These are phyloP conservation scores for Sitobion miscanthi DNA, from an alignment of 1,140 invertebrate genomes.

Conservation along the genomic window DNA sequence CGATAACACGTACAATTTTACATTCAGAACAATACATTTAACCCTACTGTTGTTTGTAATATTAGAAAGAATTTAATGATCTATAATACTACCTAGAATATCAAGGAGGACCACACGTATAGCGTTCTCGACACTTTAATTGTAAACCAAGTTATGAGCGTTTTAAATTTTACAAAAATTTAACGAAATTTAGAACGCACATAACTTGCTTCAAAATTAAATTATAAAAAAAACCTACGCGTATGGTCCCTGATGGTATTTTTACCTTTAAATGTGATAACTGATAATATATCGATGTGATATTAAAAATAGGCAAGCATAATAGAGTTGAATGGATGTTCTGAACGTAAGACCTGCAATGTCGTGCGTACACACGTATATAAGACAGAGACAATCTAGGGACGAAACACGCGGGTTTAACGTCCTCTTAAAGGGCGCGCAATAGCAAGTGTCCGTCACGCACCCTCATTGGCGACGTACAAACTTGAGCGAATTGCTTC, in stretches of 20 bases:
- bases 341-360: background rate
- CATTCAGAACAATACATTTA: background rate
- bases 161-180: background rate
- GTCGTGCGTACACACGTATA: background rate
- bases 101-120: background rate
- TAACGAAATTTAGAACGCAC: background rate
- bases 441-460: background rate
- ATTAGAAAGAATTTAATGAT: background rate
- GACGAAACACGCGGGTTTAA: background rate
- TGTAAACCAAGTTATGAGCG: background rate
- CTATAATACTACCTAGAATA: background rate
- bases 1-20: background rate
- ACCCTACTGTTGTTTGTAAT: background rate
- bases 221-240: background rate
- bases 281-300: background rate
- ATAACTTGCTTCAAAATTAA: background rate
- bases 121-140: background rate
- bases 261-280: background rate
- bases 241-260: background rate
- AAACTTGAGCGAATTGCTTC: constrained; percentile 44
- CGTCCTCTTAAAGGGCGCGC: background rate
- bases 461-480: background rate
- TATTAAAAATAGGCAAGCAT: background rate
- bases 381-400: background rate
- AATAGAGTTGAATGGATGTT: background rate